phyloP scores from a whole-genome alignment of 2,113 vertebrate species.

The Syngnathus scovelli region DNA sequence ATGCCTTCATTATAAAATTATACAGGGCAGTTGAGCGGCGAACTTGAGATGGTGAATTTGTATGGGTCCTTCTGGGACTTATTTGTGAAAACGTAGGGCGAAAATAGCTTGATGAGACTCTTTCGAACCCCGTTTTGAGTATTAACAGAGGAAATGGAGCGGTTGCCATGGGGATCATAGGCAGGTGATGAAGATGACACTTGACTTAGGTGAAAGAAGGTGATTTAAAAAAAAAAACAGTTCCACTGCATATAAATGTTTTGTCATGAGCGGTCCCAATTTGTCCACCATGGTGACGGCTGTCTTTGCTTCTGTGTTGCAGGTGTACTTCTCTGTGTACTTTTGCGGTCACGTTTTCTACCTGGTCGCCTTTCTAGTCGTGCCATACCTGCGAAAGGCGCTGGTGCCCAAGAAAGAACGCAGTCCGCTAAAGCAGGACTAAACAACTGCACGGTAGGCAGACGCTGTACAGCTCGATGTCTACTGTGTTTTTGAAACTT shows the following conservation, averaged over 20 bases:
- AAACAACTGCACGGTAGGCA: constrained; percentile 48
- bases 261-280: background rate
- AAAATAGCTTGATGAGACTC: background rate
- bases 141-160: background rate
- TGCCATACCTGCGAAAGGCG: constrained; percentile 81
- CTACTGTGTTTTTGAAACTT: background rate
- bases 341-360: constrained; percentile 87
- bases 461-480: too few species aligned
- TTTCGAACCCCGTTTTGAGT: background rate
- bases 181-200: background rate
- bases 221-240: background rate
- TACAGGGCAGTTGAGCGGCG: background rate
- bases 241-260: background rate
- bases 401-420: constrained; percentile 81
- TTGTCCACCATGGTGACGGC: background rate
- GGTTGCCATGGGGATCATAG: background rate
- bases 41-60: background rate
- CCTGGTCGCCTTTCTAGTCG: constrained; percentile 70
- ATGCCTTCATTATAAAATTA: background rate
- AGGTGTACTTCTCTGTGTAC: constrained; percentile 91
- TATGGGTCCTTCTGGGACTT: background rate
- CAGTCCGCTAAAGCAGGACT: constrained; percentile 55
- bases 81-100: background rate
- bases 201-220: background rate
- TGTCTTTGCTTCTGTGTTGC: constrained; percentile 25